phyloP scores from a whole-genome alignment of 2,797 vertebrate genomes.

The Natrix natrix region DNA sequence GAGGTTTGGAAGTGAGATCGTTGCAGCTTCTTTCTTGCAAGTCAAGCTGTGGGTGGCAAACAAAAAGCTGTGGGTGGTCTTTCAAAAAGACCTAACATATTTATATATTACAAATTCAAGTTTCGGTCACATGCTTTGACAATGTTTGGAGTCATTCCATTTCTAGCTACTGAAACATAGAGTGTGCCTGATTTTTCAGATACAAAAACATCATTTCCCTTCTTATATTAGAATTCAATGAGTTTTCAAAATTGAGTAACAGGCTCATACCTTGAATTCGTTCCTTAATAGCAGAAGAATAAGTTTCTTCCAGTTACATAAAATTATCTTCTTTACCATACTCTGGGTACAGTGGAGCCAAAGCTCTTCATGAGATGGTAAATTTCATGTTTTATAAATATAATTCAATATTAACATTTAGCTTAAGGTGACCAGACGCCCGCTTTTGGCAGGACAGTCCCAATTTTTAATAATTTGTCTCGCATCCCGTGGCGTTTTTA shows the following conservation, averaged over 20 bases:
- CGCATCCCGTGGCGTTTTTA: too few species aligned
- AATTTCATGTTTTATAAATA: neutral
- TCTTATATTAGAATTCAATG: neutral
- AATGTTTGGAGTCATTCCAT: neutral
- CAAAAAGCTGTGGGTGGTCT: too few species aligned
- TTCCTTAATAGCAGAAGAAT: neutral
- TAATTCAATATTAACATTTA: neutral
- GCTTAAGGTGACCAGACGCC: too few species aligned
- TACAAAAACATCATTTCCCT: neutral
- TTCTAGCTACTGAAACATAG: neutral
- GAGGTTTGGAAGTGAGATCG: neutral
- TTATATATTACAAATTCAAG: neutral
- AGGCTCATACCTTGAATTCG: neutral
- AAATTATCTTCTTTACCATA: neutral
- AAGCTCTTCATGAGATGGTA: neutral
- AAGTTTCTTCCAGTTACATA: neutral
- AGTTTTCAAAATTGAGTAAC: neutral
- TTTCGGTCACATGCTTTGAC: neutral
- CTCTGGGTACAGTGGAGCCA: neutral
- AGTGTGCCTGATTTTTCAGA: neutral
- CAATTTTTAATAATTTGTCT: too few species aligned
- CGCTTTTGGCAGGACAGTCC: too few species aligned
- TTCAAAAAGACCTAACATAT: neutral
- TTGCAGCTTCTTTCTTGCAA: neutral
- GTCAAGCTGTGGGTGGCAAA: neutral